Evolutionary conservation across 1,140 invertebrate genomes (phyloP), one percentile per base, ranked within the genome.

Genomic region (Drosophila arawakana): DNA sequence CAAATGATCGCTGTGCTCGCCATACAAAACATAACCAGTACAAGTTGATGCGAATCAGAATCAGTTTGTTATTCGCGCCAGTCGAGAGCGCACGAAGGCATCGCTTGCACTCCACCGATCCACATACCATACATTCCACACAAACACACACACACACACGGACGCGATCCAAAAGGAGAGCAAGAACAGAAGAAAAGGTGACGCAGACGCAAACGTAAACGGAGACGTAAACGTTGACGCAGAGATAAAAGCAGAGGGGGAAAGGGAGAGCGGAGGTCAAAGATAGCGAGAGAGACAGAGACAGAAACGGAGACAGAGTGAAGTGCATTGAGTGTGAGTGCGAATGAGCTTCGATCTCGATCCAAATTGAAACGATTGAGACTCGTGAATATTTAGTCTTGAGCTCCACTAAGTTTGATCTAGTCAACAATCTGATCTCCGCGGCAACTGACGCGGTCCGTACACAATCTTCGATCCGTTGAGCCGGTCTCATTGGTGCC

Each of bases 41-140:
- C 66, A 47, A 57, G 35, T 61, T 72, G 62, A 68, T 70, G 74
- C 78, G 85, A 89, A 72, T 89, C 78, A 89, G 85, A 89, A 72
- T 89, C 78, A 89, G 84, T 89, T 84, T 73, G 72, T 73, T 76
- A 72, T 71, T 76, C 54, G 74, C 72, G 71, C 55, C 72, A 84
- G 72, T 34, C 72, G 69, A 69, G 75, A 76, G 85, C 81, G 75
- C 77, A 78, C 80, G 80, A 66, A 62, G 59, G 58, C 60, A 80
- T 77, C 66, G 61, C 41, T 37, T 21, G 18, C 58, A 58, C 62
- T 77, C 39, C 49, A 61, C 73, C 54, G 55, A 60, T 43, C 13
- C 50, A 50, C 49, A 61, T 67, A 39, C 54, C 57, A 60, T 43
- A 18, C 50, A 50, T 67, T 54, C 66, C 10, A 39, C 70, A 7